phyloP scores from a whole-genome alignment of 2,888 invertebrate species.

The Macrosiphum euphorbiae region DNA sequence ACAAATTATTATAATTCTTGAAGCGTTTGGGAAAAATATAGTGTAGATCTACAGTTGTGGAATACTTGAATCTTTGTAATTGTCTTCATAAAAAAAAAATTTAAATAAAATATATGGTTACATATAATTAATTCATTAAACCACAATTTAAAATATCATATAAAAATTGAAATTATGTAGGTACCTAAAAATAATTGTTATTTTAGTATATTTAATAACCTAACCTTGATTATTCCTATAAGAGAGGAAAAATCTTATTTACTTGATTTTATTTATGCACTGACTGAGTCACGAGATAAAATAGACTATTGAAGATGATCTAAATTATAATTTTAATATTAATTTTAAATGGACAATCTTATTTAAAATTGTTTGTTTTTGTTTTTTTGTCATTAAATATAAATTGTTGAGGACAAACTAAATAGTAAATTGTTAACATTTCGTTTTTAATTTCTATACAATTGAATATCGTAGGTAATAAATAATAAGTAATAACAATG shows the following conservation, averaged over 20 bases:
- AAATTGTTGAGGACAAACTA: background rate
- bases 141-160: background rate
- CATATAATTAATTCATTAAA: background rate
- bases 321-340: constrained; percentile 33
- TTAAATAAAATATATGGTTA: background rate
- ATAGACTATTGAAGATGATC: background rate
- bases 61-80: background rate
- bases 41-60: background rate
- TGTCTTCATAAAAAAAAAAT: background rate
- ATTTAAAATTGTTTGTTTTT: constrained; percentile 44
- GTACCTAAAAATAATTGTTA: background rate
- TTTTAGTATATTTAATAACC: background rate
- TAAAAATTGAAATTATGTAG: background rate
- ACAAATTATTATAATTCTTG: background rate
- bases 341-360: background rate
- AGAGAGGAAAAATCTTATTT: background rate
- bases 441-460: background rate
- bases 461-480: background rate
- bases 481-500: background rate
- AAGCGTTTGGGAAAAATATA: background rate
- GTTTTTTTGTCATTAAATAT: background rate
- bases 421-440: background rate
- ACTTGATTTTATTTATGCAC: constrained; percentile 3
- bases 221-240: constrained; percentile 31
- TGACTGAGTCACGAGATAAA: constrained; percentile 21